Base-by-base conservation (phyloP, 2,888 invertebrate species). In the Epinotia nisella region DNA sequence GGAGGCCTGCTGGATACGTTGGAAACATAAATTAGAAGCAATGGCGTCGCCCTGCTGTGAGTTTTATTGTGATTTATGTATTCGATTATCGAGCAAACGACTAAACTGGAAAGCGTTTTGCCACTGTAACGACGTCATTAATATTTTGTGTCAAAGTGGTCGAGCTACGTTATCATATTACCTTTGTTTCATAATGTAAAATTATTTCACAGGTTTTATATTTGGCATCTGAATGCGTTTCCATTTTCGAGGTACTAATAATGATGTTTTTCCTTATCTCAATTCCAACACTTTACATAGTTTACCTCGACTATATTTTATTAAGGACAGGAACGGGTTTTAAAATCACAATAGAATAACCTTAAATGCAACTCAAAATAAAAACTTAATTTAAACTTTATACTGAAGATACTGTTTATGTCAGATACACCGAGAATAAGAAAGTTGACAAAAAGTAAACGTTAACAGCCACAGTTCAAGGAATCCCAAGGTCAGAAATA, bases 61-160 rank as follows among this genome's bases (percentile, higher is more conserved):
- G 85, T 87, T 87, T 87, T 85, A 87, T 87, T 88, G 86, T 90
- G 86, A 91, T 89, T 88, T 86, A 90, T 88, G 82, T 80, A 79
- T 85, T 86, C 85, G 86, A 90, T 90, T 90, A 90, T 87, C 83
- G 85, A 83, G 79, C 80, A 83, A 88, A 87, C 85, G 86, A 85
- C 87, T 86, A 82, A 87, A 87, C 85, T 85, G 82, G 83, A 82
- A 83, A 86, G 77, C 84, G 81, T 84, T 85, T 86, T 81, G 80
- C 81, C 78, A 77, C 74, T 78, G 81, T 88, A 85, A 88, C 83
- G 83, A 85, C 79, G 81, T 84, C 85, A 87, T 88, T 86, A 86
- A 85, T 87, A 84, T 83, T 87, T 85, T 78, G 84, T 80, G 82
- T 7, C 49, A 49, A n/a, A 7, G 49, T 49, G 49, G n/a, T 49